phyloP scores from a whole-genome alignment of 1,140 invertebrate species.

The Nasonia longicornis region DNA sequence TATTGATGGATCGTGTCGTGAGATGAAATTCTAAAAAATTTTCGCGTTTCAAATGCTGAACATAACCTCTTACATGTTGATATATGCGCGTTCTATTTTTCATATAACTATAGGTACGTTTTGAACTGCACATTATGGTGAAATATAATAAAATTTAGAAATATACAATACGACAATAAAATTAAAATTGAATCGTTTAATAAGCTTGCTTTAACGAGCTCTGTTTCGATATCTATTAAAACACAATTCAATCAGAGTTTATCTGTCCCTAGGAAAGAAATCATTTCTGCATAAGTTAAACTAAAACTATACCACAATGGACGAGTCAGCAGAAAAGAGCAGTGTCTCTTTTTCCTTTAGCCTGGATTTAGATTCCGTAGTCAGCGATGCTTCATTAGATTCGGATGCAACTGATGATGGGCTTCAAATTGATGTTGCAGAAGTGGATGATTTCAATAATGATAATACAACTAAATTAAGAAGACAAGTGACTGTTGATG shows the following conservation, averaged over 20 bases:
- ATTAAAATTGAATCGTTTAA: too few relatives aligned
- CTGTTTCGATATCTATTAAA: too few relatives aligned
- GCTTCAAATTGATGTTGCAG: slow-evolving; percentile 64
- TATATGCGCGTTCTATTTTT: too few relatives aligned
- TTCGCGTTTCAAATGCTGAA: too few relatives aligned
- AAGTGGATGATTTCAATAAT: slow-evolving; percentile 59
- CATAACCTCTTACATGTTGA: too few relatives aligned
- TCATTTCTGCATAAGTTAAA: background rate
- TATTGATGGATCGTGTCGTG: too few relatives aligned
- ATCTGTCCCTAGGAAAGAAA: background rate
- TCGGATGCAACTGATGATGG: slow-evolving; percentile 57
- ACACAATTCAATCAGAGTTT: background rate
- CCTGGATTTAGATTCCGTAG: slow-evolving; percentile 52
- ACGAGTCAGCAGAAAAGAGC: slow-evolving; percentile 48
- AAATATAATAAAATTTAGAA: too few relatives aligned
- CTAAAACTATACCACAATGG: slow-evolving; percentile 30
- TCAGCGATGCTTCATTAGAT: slow-evolving; percentile 59
- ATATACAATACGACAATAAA: too few relatives aligned
- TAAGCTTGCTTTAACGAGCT: too few relatives aligned
- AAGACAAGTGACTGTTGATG: slow-evolving; percentile 57
- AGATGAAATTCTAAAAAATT: too few relatives aligned
- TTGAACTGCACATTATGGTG: too few relatives aligned
- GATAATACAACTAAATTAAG: slow-evolving; percentile 54
- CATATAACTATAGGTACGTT: too few relatives aligned
- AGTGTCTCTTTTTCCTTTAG: slow-evolving; percentile 64